These are phyloP conservation scores for Microctenopoma stevenorrisi DNA, from an alignment of 2,797 vertebrate genomes.

Conservation along the genomic window DNA sequence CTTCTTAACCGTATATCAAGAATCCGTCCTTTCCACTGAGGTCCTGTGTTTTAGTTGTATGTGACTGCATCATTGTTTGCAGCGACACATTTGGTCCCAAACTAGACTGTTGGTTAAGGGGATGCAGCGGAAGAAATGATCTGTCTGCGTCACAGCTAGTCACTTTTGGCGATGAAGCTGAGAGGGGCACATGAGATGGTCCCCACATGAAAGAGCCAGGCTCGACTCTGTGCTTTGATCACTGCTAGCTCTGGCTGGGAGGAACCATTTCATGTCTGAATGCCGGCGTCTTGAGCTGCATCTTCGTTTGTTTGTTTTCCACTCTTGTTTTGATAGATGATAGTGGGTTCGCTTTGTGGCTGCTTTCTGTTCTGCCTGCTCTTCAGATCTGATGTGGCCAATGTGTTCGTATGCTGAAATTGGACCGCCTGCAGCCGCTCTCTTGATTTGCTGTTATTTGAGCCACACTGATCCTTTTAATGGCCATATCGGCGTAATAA, in stretches of 20 bases:
- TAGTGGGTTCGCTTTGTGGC: slow-evolving; percentile 20
- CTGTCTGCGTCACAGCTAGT: slow-evolving; percentile 38
- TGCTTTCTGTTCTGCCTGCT: slow-evolving; percentile 23
- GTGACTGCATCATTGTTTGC: slow-evolving; percentile 47
- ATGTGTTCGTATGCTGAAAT: neutral
- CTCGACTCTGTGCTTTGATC: slow-evolving; percentile 47
- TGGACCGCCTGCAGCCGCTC: slow-evolving; percentile 12
- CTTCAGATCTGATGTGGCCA: slow-evolving; percentile 13
- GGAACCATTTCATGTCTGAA: slow-evolving; percentile 56
- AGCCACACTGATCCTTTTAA: slow-evolving; percentile 39
- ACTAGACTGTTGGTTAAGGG: slow-evolving; percentile 37
- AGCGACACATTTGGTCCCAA: slow-evolving; percentile 39
- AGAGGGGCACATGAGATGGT: slow-evolving; percentile 59
- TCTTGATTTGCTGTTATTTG: slow-evolving; percentile 27
- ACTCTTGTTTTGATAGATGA: slow-evolving; percentile 52
- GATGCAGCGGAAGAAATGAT: slow-evolving; percentile 54
- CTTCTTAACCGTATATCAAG: slow-evolving; percentile 37
- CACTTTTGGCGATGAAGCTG: slow-evolving; percentile 50
- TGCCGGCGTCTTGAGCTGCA: slow-evolving; percentile 45
- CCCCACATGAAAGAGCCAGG: slow-evolving; percentile 73
- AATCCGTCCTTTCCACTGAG: slow-evolving; percentile 13
- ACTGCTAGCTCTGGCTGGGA: slow-evolving; percentile 41
- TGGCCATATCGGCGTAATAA: slow-evolving; percentile 29
- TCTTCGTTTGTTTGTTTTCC: slow-evolving; percentile 59
- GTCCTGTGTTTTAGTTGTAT: slow-evolving; percentile 13